phyloP scores from a whole-genome alignment of 2,888 invertebrate genomes.

The Ephialtes manifestator region DNA sequence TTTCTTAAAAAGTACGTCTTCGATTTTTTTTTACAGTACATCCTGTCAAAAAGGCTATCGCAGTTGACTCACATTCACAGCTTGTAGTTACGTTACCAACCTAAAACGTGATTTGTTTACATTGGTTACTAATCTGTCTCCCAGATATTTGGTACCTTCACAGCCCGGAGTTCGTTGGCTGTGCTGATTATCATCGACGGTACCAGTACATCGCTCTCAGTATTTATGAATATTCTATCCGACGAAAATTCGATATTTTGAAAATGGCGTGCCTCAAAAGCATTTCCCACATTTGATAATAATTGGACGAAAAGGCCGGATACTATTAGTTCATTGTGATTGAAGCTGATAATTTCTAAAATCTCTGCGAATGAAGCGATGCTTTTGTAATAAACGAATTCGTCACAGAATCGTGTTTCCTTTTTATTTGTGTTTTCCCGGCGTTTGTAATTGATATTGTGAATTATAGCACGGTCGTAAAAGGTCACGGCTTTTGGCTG shows the following conservation, averaged over 20 bases:
- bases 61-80: too few relatives aligned
- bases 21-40: too few relatives aligned
- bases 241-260: conserved; percentile 5
- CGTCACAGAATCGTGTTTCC: conserved; percentile 18
- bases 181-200: conserved; percentile 1
- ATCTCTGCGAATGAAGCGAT: conserved; percentile 11
- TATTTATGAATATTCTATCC: background rate
- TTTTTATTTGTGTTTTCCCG: background rate
- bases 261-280: conserved; percentile 16
- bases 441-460: background rate
- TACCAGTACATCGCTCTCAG: background rate
- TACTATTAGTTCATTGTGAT: background rate
- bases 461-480: background rate
- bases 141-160: conserved; percentile 1
- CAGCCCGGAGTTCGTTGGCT: background rate
- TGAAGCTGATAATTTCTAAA: background rate
- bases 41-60: too few relatives aligned
- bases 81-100: too few relatives aligned
- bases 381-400: conserved; percentile 11
- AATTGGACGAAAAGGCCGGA: conserved; percentile 9
- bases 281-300: background rate
- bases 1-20: too few relatives aligned
- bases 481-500: background rate
- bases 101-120: too few relatives aligned
- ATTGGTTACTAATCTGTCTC: conserved; percentile 12